A percentile compares a stretch with the other conserved stretches of the same genome.
phyloP scores from a whole-genome alignment of 2,888 invertebrate species.

The Pinctada fucata region DNA sequence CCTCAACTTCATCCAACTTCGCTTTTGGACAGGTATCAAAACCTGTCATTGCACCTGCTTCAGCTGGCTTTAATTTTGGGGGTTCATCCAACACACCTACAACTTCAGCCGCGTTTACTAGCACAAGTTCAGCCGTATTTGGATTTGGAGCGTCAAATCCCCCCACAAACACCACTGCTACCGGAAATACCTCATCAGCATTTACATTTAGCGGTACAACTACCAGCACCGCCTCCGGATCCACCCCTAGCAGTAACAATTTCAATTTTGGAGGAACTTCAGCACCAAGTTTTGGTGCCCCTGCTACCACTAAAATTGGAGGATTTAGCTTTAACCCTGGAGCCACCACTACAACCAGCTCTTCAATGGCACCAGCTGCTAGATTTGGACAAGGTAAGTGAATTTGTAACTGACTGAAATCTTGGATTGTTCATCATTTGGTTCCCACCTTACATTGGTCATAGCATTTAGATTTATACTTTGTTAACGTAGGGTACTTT shows the following conservation, averaged over 20 bases:
- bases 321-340: too few species aligned
- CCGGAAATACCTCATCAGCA: not conserved
- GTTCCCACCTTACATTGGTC: too few species aligned
- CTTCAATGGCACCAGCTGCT: too few species aligned
- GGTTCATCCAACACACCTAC: not conserved
- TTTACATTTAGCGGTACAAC: not conserved
- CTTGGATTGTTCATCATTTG: too few species aligned
- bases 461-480: too few species aligned
- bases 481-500: too few species aligned
- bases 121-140: not conserved
- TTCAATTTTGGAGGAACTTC: too few species aligned
- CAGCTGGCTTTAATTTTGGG: not conserved
- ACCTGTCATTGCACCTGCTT: not conserved
- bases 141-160: not conserved
- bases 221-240: not conserved
- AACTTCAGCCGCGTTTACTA: not conserved
- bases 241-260: not conserved
- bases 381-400: too few species aligned
- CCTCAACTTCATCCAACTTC: not conserved
- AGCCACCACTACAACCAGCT: too few species aligned
- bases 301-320: too few species aligned
- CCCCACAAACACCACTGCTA: not conserved
- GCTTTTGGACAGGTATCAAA: not conserved
- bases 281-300: too few species aligned
- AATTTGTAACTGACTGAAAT: too few species aligned